These are phyloP conservation scores for Montipora capitata DNA, from an alignment of 92 coral and sea anemone species.

Conservation along the genomic window DNA sequence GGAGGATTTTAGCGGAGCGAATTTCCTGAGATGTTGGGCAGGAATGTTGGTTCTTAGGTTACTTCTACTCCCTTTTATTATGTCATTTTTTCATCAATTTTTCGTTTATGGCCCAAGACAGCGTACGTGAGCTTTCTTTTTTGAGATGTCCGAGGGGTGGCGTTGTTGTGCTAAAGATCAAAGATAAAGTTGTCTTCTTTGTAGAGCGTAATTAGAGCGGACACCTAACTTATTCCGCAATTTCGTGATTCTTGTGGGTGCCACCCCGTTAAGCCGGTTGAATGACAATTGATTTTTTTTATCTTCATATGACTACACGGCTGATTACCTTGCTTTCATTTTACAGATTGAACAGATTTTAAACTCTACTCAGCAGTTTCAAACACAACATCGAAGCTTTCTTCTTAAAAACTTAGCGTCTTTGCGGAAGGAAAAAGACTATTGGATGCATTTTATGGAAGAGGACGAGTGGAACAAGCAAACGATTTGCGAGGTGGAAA, in stretches of 20 bases:
- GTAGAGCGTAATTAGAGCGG: not conserved
- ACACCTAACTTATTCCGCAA: not conserved
- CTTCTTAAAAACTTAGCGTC: conserved; percentile 26
- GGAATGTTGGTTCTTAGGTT: not conserved
- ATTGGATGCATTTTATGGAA: conserved; percentile 48
- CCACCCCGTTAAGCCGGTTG: not conserved
- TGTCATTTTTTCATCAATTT: not conserved
- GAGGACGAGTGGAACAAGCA: conserved; percentile 40
- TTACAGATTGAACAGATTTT: conserved; percentile 39
- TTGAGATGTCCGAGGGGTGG: not conserved
- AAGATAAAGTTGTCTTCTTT: not conserved
- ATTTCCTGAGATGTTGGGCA: not conserved
- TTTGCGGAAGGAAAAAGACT: conserved; percentile 23
- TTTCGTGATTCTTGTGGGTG: not conserved
- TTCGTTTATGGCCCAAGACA: not conserved
- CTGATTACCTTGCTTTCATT: not conserved
- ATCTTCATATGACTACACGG: not conserved
- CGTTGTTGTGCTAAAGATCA: no score
- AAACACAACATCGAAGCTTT: not conserved
- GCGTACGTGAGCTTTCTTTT: no score
- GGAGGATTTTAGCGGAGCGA: not conserved
- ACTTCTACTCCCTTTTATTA: no score
- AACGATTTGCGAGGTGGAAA: conserved; percentile 26
- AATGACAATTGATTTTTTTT: not conserved
- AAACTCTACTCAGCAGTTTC: conserved; percentile 1